phyloP scores from a whole-genome alignment of 2,797 vertebrate species.

The Chiroxiphia lanceolata region DNA sequence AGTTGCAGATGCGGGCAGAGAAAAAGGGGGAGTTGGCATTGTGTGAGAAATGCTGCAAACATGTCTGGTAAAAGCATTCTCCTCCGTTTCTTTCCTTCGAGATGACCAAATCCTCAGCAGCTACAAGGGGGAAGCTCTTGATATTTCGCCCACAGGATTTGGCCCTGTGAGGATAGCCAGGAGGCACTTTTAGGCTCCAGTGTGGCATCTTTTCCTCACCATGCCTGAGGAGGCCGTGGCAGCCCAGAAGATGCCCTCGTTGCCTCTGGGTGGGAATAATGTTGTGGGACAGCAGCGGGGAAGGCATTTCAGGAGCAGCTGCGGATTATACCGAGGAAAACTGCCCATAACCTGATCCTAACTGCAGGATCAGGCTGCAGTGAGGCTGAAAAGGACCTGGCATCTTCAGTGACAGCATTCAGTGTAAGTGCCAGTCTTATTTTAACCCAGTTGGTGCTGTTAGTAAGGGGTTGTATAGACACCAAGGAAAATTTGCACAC shows the following conservation, averaged over 20 bases:
- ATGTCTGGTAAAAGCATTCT: fast-evolving
- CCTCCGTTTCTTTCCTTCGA: neutral
- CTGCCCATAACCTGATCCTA: neutral
- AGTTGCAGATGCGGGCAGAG: neutral
- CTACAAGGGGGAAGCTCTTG: neutral
- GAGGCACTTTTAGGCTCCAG: fast-evolving
- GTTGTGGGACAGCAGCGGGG: fast-evolving
- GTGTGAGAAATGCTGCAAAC: neutral
- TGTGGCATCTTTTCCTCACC: neutral
- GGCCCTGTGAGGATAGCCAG: neutral
- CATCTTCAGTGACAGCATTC: neutral
- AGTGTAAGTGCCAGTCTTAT: neutral
- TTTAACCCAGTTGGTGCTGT: neutral
- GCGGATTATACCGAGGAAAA: neutral
- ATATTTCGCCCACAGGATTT: neutral
- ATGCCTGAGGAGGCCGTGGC: neutral
- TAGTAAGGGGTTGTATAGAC: neutral
- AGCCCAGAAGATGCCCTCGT: neutral
- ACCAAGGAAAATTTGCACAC: neutral
- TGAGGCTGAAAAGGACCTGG: neutral
- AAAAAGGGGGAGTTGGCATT: neutral
- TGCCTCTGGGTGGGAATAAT: fast-evolving
- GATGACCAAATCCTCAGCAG: neutral
- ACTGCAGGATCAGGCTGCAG: neutral
- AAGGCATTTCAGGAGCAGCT: neutral